Percentiles rank a stretch among this genome's conserved stretches.
Conservation (phyloP, 2,113 vertebrate species). For the Patagioenas fasciata region DNA sequence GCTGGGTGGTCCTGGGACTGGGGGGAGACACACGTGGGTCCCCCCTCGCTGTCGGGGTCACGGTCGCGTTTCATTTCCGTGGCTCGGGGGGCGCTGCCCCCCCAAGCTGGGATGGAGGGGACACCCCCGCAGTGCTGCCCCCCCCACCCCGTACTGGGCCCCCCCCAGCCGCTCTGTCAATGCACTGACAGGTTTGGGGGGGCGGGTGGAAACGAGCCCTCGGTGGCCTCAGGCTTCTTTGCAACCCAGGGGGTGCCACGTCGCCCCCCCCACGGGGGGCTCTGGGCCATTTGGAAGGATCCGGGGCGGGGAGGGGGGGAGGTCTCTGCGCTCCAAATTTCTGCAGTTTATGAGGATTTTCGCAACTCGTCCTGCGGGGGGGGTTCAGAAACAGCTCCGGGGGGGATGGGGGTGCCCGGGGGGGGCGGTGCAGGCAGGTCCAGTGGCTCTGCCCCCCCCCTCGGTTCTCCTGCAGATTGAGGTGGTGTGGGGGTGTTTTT, state of each 20-base stretch:
- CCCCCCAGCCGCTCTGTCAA: background rate
- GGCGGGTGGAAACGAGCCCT: background rate
- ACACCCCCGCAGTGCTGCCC: too few relatives aligned
- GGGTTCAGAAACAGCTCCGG: background rate
- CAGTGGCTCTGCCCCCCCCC: too few relatives aligned
- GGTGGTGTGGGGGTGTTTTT: too few relatives aligned
- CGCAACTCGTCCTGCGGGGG: background rate
- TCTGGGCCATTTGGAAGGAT: fast-evolving
- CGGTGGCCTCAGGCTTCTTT: background rate
- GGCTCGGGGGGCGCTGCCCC: too few relatives aligned
- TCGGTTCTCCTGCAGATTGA: background rate
- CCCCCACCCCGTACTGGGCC: too few relatives aligned
- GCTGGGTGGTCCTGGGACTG: too few relatives aligned
- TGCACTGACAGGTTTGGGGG: background rate
- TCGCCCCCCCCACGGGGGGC: background rate
- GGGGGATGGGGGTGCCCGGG: too few relatives aligned
- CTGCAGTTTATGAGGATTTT: background rate
- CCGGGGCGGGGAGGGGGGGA: background rate
- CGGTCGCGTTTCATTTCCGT: too few relatives aligned
- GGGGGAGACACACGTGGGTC: too few relatives aligned
- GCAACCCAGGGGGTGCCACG: background rate
- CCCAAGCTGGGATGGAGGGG: too few relatives aligned
- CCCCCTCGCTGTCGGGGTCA: too few relatives aligned
- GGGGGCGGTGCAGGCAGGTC: background rate
- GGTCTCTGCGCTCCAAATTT: background rate